Conservation (phyloP, 2,888 invertebrate species). For the Mimumesa dahlbomi region DNA sequence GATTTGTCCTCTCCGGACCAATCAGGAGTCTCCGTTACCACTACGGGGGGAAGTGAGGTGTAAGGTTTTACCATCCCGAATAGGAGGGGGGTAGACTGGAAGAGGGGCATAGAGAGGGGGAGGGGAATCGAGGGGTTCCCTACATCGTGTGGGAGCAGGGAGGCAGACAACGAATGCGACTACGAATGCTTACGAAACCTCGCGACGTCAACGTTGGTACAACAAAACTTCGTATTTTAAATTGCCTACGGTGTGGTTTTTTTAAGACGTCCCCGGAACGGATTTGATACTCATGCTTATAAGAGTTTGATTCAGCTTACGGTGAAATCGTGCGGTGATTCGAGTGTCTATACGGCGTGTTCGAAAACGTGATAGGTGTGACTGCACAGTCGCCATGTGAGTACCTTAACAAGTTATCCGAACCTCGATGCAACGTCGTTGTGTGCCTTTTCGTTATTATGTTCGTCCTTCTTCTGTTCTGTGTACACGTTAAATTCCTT, state of each 20-base stretch:
- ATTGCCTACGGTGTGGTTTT: conserved; percentile 23
- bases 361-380: conserved; percentile 77
- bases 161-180: conserved; percentile 71
- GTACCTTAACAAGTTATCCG: conserved; percentile 66
- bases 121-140: conserved; percentile 52
- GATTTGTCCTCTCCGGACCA: conserved; percentile 76
- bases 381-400: conserved; percentile 79
- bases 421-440: conserved; percentile 30
- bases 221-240: conserved; percentile 38
- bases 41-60: conserved; percentile 38
- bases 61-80: conserved; percentile 26
- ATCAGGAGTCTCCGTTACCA: conserved; percentile 53
- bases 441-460: conserved; percentile 9
- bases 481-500: no score
- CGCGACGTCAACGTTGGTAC: conserved; percentile 64
- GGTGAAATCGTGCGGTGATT: conserved; percentile 44
- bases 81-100: conserved; percentile 39
- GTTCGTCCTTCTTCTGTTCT: no score
- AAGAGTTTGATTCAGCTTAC: conserved; percentile 3
- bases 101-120: conserved; percentile 37
- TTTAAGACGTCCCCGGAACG: conserved; percentile 3
- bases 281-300: conserved; percentile 7
- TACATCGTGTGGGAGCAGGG: conserved; percentile 66
- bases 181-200: conserved; percentile 70
- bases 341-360: conserved; percentile 59